phyloP scores from a whole-genome alignment of 2,888 invertebrate species.

The Pseudococcus longispinus region DNA sequence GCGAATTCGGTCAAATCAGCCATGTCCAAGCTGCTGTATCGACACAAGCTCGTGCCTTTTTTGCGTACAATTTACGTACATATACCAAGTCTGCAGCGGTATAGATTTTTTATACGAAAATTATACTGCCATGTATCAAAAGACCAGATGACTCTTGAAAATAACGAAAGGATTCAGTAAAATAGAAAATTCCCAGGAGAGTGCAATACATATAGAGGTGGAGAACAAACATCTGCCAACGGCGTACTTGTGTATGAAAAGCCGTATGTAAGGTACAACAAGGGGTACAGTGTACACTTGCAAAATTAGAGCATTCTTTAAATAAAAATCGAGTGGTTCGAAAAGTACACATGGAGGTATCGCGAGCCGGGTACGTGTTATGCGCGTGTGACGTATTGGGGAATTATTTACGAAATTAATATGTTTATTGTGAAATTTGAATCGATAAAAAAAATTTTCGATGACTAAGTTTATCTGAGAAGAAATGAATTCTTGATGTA shows the following conservation, averaged over 20 bases:
- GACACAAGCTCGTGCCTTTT: background rate
- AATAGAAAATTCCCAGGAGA: constrained; percentile 18
- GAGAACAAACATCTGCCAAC: constrained; percentile 4
- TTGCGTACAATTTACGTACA: background rate
- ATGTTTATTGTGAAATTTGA: background rate
- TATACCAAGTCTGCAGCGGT: background rate
- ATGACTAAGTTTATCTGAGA: background rate
- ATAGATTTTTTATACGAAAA: background rate
- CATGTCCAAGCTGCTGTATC: background rate
- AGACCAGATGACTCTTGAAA: constrained; percentile 23
- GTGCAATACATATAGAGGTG: background rate
- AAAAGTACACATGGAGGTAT: background rate
- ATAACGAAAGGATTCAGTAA: constrained; percentile 26
- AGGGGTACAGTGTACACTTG: background rate
- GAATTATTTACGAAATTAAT: background rate
- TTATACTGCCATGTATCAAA: background rate
- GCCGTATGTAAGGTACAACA: background rate
- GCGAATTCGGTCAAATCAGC: background rate
- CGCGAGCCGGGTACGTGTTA: background rate
- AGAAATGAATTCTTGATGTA: background rate
- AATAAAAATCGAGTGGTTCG: constrained; percentile 11
- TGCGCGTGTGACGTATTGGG: background rate
- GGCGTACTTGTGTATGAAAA: background rate
- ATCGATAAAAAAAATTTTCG: background rate
- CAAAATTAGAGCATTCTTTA: constrained; percentile 28